Conservation (phyloP, 1,140 invertebrate genomes). For the Drosophila trapezifrons region DNA sequence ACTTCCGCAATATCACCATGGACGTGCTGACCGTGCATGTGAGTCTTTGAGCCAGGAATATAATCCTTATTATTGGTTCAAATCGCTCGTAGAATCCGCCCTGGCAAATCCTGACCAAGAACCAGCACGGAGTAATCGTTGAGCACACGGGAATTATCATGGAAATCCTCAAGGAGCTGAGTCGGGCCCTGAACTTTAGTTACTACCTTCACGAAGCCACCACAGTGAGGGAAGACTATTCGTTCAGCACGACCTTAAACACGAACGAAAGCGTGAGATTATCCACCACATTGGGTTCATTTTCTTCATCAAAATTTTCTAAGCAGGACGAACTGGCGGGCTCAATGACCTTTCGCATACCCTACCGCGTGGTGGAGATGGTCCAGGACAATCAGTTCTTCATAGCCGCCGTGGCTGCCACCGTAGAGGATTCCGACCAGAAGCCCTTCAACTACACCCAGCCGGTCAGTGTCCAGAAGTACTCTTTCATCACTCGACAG, state of each 20-base stretch:
- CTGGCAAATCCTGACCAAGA: slow-evolving; percentile 89
- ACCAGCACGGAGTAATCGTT: slow-evolving; percentile 85
- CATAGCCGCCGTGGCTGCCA: slow-evolving; percentile 90
- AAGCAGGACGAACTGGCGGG: slow-evolving; percentile 58
- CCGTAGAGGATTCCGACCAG: slow-evolving; percentile 87
- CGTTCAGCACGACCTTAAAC: slow-evolving; percentile 16
- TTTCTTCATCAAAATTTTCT: background rate
- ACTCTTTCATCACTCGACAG: slow-evolving; percentile 90
- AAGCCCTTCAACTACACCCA: slow-evolving; percentile 91
- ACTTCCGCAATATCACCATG: slow-evolving; percentile 90
- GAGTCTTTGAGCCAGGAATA: slow-evolving; percentile 74
- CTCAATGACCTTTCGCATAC: slow-evolving; percentile 72
- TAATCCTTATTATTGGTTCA: slow-evolving; percentile 65
- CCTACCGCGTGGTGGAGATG: slow-evolving; percentile 64
- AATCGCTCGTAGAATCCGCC: slow-evolving; percentile 90
- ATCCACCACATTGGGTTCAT: background rate
- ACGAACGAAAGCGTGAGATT: slow-evolving; percentile 57
- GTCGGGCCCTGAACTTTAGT: slow-evolving; percentile 92
- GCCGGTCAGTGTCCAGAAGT: slow-evolving; percentile 91
- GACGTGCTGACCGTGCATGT: slow-evolving; percentile 86
- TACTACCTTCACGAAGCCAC: slow-evolving; percentile 83
- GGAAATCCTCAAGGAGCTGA: slow-evolving; percentile 91
- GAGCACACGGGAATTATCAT: slow-evolving; percentile 90
- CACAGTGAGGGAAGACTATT: slow-evolving; percentile 22
- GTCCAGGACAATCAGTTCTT: slow-evolving; percentile 86